These are phyloP conservation scores for Triplophysa siluroides DNA, from an alignment of 2,113 vertebrate species.

Conservation along the genomic window DNA sequence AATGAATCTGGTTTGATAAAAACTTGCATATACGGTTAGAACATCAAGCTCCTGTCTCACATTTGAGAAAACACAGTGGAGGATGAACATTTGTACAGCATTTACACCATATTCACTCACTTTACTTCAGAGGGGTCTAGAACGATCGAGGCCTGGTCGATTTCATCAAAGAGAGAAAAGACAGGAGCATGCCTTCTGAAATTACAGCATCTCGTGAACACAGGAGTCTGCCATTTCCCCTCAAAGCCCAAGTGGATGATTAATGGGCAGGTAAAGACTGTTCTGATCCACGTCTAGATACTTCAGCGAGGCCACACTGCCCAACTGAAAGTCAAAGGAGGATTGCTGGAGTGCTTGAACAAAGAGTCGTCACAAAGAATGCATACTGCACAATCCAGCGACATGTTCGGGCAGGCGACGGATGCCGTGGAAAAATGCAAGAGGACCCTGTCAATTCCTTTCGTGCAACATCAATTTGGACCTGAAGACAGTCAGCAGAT, in stretches of 20 bases:
- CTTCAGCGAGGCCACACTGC: slow-evolving; percentile 19
- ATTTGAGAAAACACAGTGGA: no score
- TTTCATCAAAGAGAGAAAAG: not conserved
- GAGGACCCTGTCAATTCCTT: slow-evolving; percentile 26
- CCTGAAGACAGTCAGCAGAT: slow-evolving; percentile 44
- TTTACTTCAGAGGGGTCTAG: slow-evolving; percentile 18
- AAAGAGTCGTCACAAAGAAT: slow-evolving; percentile 41
- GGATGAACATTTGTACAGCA: not conserved
- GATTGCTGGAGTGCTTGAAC: slow-evolving; percentile 30
- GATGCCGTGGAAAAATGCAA: not conserved
- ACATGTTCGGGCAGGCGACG: slow-evolving; percentile 51
- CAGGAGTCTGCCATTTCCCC: slow-evolving; percentile 20
- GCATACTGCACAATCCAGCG: slow-evolving; percentile 51
- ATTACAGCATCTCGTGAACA: slow-evolving; percentile 4
- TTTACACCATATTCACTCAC: slow-evolving; percentile 4
- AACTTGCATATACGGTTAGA: no score
- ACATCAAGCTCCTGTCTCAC: no score
- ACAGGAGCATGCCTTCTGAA: not conserved
- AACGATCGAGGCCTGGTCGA: not conserved
- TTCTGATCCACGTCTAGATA: slow-evolving; percentile 15
- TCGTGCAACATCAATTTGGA: slow-evolving; percentile 29
- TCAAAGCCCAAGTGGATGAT: slow-evolving; percentile 22
- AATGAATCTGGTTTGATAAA: no score
- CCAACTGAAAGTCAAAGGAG: slow-evolving; percentile 31
- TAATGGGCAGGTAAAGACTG: slow-evolving; percentile 37